A percentile compares a stretch with the other conserved stretches of the same genome.
These are phyloP conservation scores for Sitobion miscanthi DNA, from an alignment of 1,140 invertebrate species.

Conservation along the genomic window DNA sequence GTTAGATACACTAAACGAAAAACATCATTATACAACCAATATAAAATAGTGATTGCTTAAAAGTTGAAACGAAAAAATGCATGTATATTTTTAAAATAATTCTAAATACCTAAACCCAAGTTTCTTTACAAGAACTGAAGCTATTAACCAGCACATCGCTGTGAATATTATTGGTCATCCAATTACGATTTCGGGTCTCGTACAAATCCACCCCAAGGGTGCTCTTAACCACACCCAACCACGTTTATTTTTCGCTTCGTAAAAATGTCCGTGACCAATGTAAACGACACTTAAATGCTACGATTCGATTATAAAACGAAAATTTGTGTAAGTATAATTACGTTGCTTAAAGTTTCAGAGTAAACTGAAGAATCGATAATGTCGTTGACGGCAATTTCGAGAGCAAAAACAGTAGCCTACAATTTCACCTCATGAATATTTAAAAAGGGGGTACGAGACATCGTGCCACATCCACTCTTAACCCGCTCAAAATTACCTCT, in stretches of 20 bases:
- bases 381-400: neutral
- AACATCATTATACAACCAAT: neutral
- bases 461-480: neutral
- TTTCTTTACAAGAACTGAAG: neutral
- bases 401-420: neutral
- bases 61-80: neutral
- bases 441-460: neutral
- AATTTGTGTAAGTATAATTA: constrained; percentile 36
- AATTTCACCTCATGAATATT: constrained; percentile 43
- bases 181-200: constrained; percentile 8
- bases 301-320: constrained; percentile 35
- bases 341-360: neutral
- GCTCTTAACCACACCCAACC: neutral
- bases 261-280: constrained; percentile 23
- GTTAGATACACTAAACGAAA: too few relatives aligned
- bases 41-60: neutral
- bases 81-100: neutral
- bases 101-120: neutral
- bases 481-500: constrained; percentile 24
- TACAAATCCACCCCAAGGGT: constrained; percentile 17
- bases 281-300: constrained; percentile 6
- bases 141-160: neutral
- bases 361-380: constrained; percentile 21
- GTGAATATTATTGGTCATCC: constrained; percentile 11
- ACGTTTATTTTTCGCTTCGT: constrained; percentile 26